Evolutionary conservation across 92 coral and sea anemone species (phyloP), one percentile per base, ranked within the genome.

Genomic region (Zoanthus gigantus): DNA sequence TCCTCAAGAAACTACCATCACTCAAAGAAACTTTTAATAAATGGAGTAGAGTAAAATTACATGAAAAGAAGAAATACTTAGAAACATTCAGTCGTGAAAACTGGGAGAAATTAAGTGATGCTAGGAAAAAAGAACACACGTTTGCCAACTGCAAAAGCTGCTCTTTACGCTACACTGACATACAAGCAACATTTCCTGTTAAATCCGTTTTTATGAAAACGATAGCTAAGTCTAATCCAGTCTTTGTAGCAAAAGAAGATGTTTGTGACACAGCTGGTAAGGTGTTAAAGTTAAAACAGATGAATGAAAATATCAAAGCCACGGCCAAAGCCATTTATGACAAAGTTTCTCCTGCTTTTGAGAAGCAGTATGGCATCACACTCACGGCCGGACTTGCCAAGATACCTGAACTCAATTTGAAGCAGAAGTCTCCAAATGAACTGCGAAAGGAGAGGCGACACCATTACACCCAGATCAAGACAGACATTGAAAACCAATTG

Each of bases 141-240:
- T 83, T 82, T 60, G 79, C 75, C 18, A 82, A 88, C 32, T 82
- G 90, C 46, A 88, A 88, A 83, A 86, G 91, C 15, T 88, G 83
- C 76, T 80, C 82, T 44, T 69, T 81, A 10, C 74, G 83, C 66
- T 82, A 81, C 74, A n/a, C 88, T 28, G 66, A 82, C 46, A 50
- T 72, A 28, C 91, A 88, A 69, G 91, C 82, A 14, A 71, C 9
- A 31, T 88, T 88, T 32, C 91, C 91, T 42, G 91, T 88, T 0
- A 82, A 82, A 60, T 88, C 87, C 14, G 57, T 74, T 28, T 32
- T 31, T 9, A 54, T 81, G 31, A 80, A 74, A 72, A 44, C 61
- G 4, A 57, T 60, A 82, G 87, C 91, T 42, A 71, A 48, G 30
- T 16, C 73, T 17, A 88, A 88, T 74, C 91, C 91, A 54, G 86